A percentile compares a stretch with the other conserved stretches of the same genome.
These are phyloP conservation scores for Gymnosoma rotundatum DNA, from an alignment of 2,888 invertebrate species.

Conservation along the genomic window DNA sequence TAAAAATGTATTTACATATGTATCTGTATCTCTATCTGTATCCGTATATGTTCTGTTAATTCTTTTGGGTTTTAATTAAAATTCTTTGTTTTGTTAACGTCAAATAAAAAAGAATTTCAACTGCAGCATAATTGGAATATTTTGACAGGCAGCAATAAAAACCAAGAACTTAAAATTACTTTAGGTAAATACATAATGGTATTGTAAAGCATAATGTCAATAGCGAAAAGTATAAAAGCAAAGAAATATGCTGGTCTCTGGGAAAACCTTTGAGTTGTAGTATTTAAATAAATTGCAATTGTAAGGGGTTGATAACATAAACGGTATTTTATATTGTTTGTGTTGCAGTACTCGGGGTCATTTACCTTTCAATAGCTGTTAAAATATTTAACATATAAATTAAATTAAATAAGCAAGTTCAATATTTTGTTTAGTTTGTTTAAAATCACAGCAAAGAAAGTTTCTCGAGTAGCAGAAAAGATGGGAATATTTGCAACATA, in stretches of 20 bases:
- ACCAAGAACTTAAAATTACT: neutral
- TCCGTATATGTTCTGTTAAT: neutral
- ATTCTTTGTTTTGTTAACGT: constrained; percentile 40
- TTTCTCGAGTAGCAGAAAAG: too few relatives aligned
- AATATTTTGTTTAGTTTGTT: too few relatives aligned
- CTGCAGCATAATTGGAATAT: constrained; percentile 3
- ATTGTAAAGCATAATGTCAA: neutral
- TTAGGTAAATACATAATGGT: neutral
- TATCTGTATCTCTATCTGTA: too few relatives aligned
- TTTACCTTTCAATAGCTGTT: neutral
- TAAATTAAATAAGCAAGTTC: too few relatives aligned
- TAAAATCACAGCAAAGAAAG: too few relatives aligned
- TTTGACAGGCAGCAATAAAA: neutral
- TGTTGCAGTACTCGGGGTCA: neutral
- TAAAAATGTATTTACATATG: too few relatives aligned
- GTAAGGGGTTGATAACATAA: neutral
- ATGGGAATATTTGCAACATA: too few relatives aligned
- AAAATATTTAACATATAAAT: too few relatives aligned
- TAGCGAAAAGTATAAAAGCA: neutral
- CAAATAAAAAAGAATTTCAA: constrained; percentile 12
- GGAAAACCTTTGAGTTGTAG: neutral
- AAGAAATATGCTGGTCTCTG: neutral
- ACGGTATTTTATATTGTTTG: too few relatives aligned
- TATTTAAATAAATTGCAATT: neutral
- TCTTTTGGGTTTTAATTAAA: constrained; percentile 49